Evolutionary conservation across 2,113 vertebrate genomes (phyloP).

Genomic region (Albula goreensis): DNA sequence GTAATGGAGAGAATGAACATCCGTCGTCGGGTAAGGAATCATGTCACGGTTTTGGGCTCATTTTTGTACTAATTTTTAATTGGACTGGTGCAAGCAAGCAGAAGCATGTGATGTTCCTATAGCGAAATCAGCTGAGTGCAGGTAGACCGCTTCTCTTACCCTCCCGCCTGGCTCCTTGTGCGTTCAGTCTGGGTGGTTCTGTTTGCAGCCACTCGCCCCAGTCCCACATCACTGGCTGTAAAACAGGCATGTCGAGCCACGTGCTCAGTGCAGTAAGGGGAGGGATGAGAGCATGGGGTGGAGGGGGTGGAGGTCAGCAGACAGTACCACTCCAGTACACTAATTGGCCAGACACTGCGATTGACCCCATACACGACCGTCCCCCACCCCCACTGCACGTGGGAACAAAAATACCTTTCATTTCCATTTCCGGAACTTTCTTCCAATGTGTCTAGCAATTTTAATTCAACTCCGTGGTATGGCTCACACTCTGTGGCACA

Average conservation of each 20-base stretch:
- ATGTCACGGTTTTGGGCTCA: too few species aligned
- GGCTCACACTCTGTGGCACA: too few species aligned
- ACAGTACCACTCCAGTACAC: neutral
- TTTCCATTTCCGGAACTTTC: too few species aligned
- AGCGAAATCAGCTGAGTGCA: neutral
- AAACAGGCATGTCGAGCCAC: constrained; percentile 8
- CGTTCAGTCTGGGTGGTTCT: neutral
- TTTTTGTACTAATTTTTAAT: too few species aligned
- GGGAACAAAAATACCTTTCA: too few species aligned
- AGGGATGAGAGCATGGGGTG: neutral
- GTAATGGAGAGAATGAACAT: neutral
- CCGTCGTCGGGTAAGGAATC: neutral
- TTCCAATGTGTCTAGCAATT: too few species aligned
- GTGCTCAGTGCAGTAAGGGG: neutral
- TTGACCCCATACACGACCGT: too few species aligned
- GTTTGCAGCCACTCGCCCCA: neutral
- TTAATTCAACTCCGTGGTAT: too few species aligned
- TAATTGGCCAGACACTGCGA: neutral
- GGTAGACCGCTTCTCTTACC: neutral
- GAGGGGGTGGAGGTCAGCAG: too few species aligned
- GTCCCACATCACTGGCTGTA: constrained; percentile 20
- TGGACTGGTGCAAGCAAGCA: neutral
- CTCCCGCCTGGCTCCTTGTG: neutral
- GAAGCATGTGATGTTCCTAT: too few species aligned
- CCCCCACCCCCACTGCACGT: too few species aligned